Evolutionary conservation across 37 sponge, comb jelly and placozoan species (phyloP), one percentile per base, ranked within the genome.

Genomic region (Petrosia ficiformis): DNA sequence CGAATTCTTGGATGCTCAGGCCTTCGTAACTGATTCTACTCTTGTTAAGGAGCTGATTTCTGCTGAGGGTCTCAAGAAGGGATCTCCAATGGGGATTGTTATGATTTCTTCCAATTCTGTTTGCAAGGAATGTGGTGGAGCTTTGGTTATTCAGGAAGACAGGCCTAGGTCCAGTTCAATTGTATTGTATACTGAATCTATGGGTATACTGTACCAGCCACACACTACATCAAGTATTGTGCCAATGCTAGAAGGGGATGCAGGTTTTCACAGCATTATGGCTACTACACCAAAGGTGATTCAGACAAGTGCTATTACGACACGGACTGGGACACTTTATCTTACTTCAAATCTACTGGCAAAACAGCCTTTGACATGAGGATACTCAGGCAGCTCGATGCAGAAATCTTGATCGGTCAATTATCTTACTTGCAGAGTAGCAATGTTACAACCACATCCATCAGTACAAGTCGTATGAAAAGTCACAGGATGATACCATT

Each of bases 401-500:
- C 75, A 38, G 42, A 82, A 11, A 28, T 82, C 11, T n/a, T 82
- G 39, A 43, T 82, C 56, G 75, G 82, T 30, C 75, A 82, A 14
- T 1, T 82, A 2, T 67, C 68, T 32, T 82, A 82, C 69, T 48
- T 74, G 59, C 82, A 82, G 68, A 41, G n/a, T n/a, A n/a, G n/a
- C n/a, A n/a, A n/a, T n/a, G n/a, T n/a, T n/a, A n/a, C n/a, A n/a
- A n/a, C n/a, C n/a, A n/a, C n/a, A n/a, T n/a, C n/a, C n/a, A n/a
- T n/a, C n/a, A n/a, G n/a, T n/a, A n/a, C n/a, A n/a, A n/a, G n/a
- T n/a, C n/a, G n/a, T n/a, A n/a, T n/a, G n/a, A n/a, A n/a, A n/a
- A n/a, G n/a, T n/a, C n/a, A n/a, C n/a, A n/a, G n/a, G n/a, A n/a
- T n/a, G n/a, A n/a, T n/a, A n/a, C n/a, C n/a, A n/a, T n/a, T n/a